Conservation (phyloP, 2,797 vertebrate genomes). For the Odontamblyopus lacepedii region DNA sequence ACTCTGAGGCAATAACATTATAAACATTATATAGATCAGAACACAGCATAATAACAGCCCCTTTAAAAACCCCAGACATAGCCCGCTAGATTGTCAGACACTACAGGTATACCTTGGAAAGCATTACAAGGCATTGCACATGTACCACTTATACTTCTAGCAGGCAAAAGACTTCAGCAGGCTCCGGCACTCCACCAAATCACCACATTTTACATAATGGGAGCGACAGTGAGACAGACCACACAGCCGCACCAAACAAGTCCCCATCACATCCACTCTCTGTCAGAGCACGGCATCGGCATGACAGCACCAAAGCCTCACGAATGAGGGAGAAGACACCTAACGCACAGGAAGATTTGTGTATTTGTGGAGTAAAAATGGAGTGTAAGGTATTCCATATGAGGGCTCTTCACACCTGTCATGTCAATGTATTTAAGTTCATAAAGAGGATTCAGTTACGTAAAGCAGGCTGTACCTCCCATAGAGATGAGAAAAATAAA, state of each 20-base stretch:
- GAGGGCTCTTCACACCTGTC: slow-evolving; percentile 1
- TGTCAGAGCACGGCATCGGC: slow-evolving; percentile 41
- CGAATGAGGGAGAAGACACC: background rate
- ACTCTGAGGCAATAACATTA: too few relatives aligned
- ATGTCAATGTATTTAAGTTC: slow-evolving; percentile 2
- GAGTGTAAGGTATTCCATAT: background rate
- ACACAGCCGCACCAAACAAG: slow-evolving; percentile 57
- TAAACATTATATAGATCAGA: too few relatives aligned
- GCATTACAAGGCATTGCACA: slow-evolving; percentile 44
- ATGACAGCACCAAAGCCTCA: background rate
- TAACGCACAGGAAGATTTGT: background rate
- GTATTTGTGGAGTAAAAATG: background rate
- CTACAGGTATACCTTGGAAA: background rate
- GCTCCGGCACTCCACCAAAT: slow-evolving; percentile 60
- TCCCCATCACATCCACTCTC: slow-evolving; percentile 63
- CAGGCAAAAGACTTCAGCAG: slow-evolving; percentile 60
- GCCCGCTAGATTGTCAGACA: background rate
- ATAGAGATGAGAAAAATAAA: background rate
- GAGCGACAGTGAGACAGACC: slow-evolving; percentile 61
- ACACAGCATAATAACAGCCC: too few relatives aligned
- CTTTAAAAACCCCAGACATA: background rate
- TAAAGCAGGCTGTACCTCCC: background rate
- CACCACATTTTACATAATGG: slow-evolving; percentile 70
- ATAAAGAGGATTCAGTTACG: background rate
- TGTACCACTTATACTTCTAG: slow-evolving; percentile 53